Evolutionary conservation across 2,888 invertebrate species (phyloP), one percentile per base, ranked within the genome.

Genomic region (Blera fallax): DNA sequence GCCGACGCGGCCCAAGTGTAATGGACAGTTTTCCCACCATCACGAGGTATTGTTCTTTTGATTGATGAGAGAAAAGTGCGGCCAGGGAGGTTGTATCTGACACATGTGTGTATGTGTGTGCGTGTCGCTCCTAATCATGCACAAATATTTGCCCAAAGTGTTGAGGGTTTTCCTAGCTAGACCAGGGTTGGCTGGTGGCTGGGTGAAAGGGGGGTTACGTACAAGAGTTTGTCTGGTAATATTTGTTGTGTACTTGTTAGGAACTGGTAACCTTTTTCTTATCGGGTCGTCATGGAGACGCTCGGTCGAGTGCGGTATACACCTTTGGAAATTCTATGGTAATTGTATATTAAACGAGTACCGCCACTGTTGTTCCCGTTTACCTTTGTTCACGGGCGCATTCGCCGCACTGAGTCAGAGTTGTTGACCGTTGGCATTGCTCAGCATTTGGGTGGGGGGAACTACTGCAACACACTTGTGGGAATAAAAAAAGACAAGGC

Each of bases 61-160:
- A 81, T 81, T 73, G 85, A 81, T 72, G 77, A 72, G 76, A 54
- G 69, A 83, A 54, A 34, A 54, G 56, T 8, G 50, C 50, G 34
- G 62, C 50, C 50, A 69, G 37, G n/a, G 60, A 29, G 60, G 40
- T 14, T n/a, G 7, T 77, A 34, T 64, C 73, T 64, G 67, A 64
- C 29, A 27, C 48, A 56, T 58, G 69, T 58, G 48, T 50, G 24
- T 32, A 40, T 50, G 24, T 32, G 37, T 37, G 56, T 74, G 50
- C 65, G 48, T 67, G 76, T 76, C 72, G 70, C 48, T 77, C 67
- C 81, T 85, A 85, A 85, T 85, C 85, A 77, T 81, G 72, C 54
- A 81, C 76, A 85, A 85, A 85, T 85, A 85, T 85, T 85, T 81
- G 81, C 72, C 64, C 54, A 81, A 81, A 81, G 72, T 77, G 60